Percentiles rank a stretch among this genome's conserved stretches.
Conservation (phyloP, 2,888 invertebrate genomes). For the Athripsodes cinereus region DNA sequence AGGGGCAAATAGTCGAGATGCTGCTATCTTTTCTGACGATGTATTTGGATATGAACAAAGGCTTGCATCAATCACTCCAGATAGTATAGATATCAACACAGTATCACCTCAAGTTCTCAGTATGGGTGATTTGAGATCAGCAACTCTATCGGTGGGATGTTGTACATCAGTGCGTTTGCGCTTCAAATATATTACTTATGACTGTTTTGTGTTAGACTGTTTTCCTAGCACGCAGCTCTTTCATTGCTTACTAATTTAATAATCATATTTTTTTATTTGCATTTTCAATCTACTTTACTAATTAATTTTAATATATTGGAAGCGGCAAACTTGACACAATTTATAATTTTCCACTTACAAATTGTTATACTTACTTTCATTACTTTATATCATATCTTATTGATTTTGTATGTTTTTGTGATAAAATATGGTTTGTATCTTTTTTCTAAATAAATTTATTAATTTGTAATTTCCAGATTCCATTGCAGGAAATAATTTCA, state of each 20-base stretch:
- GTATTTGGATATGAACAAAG: constrained; percentile 51
- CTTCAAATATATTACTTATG: background rate
- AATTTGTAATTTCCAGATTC: constrained; percentile 38
- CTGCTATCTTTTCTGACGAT: constrained; percentile 44
- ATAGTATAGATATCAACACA: background rate
- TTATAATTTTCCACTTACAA: too few species aligned
- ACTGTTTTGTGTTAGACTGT: too few species aligned
- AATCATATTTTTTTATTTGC: too few species aligned
- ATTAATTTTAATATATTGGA: constrained; percentile 10
- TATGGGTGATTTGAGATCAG: constrained; percentile 26
- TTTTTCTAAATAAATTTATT: too few species aligned
- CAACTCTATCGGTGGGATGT: constrained; percentile 36
- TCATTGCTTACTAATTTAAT: too few species aligned
- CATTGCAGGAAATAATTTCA: constrained; percentile 41
- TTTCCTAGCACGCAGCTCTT: too few species aligned
- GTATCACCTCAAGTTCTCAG: background rate
- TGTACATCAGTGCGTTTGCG: constrained; percentile 15
- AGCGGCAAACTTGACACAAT: too few species aligned
- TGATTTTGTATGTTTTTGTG: too few species aligned
- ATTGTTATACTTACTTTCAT: too few species aligned
- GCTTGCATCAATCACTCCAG: constrained; percentile 37
- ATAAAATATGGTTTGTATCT: too few species aligned
- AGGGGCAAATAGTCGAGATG: constrained; percentile 41
- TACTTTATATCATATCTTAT: too few species aligned
- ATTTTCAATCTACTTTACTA: too few species aligned